Percentiles rank a stretch among this genome's conserved stretches.
phyloP scores from a whole-genome alignment of 2,888 invertebrate genomes.

The Metopia argyrocephala region DNA sequence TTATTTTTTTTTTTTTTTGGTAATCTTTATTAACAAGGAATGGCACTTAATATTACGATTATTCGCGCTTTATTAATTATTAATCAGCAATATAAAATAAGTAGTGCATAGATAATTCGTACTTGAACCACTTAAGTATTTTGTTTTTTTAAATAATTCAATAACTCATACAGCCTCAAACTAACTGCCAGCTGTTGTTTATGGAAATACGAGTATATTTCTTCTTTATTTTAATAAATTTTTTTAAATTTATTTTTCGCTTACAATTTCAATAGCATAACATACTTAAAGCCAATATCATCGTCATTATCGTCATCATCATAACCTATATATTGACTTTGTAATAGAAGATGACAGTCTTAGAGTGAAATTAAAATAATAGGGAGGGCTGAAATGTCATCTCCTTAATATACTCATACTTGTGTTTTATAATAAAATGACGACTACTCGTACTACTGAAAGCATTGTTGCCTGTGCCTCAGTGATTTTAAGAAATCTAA shows the following conservation, averaged over 20 bases:
- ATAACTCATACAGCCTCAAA: too few relatives aligned
- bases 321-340: background rate
- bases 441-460: too few relatives aligned
- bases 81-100: conserved; percentile 17
- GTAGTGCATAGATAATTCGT: conserved; percentile 30
- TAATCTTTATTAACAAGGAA: too few relatives aligned
- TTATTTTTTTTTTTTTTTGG: too few relatives aligned
- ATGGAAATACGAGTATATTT: background rate
- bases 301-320: too few relatives aligned
- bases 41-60: too few relatives aligned
- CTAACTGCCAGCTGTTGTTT: too few relatives aligned
- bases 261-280: conserved; percentile 12
- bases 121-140: conserved; percentile 35
- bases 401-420: conserved; percentile 23
- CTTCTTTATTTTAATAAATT: conserved; percentile 5
- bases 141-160: background rate
- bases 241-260: background rate
- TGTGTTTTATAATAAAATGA: background rate
- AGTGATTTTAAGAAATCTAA: conserved; percentile 33
- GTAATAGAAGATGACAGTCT: background rate
- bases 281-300: background rate
- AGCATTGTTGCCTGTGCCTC: too few relatives aligned
- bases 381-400: background rate
- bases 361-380: background rate
- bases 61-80: background rate